Percentiles rank a stretch among this genome's conserved stretches.
Evolutionary conservation across 2,797 vertebrate species (phyloP).

Genomic region (Heliangelus exortis): DNA sequence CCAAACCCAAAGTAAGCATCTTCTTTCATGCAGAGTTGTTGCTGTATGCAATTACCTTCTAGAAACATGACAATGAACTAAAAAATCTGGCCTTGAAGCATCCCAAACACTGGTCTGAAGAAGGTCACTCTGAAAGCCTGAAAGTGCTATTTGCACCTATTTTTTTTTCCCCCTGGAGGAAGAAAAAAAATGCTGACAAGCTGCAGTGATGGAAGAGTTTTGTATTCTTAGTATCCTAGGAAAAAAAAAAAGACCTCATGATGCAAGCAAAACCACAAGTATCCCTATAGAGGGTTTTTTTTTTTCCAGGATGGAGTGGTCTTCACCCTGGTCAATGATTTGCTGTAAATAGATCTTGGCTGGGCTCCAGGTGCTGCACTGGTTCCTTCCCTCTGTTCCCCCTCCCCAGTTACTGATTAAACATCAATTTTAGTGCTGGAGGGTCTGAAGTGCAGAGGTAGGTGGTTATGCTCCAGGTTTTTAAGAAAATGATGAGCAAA

Average conservation of each 20-base stretch:
- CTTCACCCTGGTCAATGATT: neutral
- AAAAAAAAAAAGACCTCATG: neutral
- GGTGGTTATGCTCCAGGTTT: rapidly evolving
- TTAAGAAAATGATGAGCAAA: neutral
- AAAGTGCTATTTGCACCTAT: neutral
- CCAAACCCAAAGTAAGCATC: neutral
- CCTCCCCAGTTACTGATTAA: neutral
- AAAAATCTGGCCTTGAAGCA: neutral
- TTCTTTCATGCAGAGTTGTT: neutral
- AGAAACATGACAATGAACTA: neutral
- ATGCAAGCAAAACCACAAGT: neutral
- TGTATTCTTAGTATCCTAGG: neutral
- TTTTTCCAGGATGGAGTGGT: neutral
- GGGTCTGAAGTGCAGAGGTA: neutral
- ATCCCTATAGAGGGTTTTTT: neutral
- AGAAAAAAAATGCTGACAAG: neutral
- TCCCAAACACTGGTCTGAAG: neutral
- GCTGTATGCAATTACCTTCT: rapidly evolving
- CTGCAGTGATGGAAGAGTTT: neutral
- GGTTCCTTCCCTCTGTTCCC: neutral
- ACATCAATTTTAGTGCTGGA: neutral
- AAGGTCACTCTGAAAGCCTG: neutral
- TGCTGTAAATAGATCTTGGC: neutral
- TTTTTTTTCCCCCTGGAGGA: neutral
- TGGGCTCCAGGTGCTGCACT: neutral